These are phyloP conservation scores for Haliclona indistincta DNA, from an alignment of 37 sponge, comb jelly and placozoan genomes.

Conservation along the genomic window DNA sequence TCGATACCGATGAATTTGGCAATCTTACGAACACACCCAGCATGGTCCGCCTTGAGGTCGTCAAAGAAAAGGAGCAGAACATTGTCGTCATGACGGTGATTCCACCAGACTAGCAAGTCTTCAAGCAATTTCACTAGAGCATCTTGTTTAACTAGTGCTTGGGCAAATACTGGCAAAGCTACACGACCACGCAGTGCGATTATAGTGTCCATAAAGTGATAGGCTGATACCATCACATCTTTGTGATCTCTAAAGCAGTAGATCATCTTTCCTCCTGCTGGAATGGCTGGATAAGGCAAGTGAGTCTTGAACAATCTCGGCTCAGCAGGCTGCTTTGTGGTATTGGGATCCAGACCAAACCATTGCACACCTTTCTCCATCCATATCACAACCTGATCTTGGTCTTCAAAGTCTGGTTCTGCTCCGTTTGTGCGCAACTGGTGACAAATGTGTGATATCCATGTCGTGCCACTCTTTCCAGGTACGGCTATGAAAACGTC, in stretches of 20 bases:
- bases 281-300: conserved; percentile 3
- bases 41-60: conserved; percentile 43
- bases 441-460: conserved; percentile 16
- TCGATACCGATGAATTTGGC: conserved; percentile 28
- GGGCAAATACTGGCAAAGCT: background rate
- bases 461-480: conserved; percentile 20
- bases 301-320: conserved; percentile 29
- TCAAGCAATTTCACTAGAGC: background rate
- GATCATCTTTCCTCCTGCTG: conserved; percentile 15
- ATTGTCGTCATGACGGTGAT: conserved; percentile 33
- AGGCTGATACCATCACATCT: conserved; percentile 11
- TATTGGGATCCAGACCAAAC: background rate
- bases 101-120: conserved; percentile 41
- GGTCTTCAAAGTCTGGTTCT: conserved; percentile 30
- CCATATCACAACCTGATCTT: conserved; percentile 1
- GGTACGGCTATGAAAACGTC: conserved; percentile 15
- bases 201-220: background rate
- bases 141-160: background rate
- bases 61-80: conserved; percentile 48
- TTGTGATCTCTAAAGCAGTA: conserved; percentile 13
- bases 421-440: conserved; percentile 1
- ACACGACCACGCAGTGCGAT: conserved; percentile 12
- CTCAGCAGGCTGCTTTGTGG: conserved; percentile 1
- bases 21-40: conserved; percentile 16
- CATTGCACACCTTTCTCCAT: background rate